Percentiles rank a stretch among this genome's conserved stretches.
Conservation (phyloP, 1,140 invertebrate genomes). For the Pseudomyrmex flavicornis region DNA sequence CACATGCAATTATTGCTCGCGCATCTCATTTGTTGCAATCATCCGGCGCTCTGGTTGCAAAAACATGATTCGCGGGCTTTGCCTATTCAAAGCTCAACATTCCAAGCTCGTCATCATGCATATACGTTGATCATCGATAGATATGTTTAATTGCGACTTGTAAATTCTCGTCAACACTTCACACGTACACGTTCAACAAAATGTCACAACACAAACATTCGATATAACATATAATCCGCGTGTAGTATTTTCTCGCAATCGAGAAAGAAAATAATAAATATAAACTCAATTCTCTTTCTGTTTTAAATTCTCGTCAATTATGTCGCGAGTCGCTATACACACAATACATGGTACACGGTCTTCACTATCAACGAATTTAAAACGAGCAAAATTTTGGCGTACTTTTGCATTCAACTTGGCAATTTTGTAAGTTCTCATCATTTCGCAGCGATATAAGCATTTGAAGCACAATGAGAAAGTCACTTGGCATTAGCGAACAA, state of each 20-base stretch:
- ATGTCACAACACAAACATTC: background rate
- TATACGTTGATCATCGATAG: constrained; percentile 8
- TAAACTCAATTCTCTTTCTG: background rate
- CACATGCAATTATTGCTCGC: constrained; percentile 25
- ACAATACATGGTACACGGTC: too few relatives aligned
- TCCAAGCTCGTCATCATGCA: background rate
- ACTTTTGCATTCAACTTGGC: background rate
- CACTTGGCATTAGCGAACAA: background rate
- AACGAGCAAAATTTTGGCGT: too few relatives aligned
- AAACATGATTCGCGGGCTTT: background rate
- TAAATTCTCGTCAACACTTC: constrained; percentile 11
- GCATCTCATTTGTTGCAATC: constrained; percentile 1
- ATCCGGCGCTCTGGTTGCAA: background rate
- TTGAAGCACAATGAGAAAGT: background rate
- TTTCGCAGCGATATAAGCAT: background rate
- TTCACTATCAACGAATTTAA: background rate
- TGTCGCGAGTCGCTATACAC: background rate
- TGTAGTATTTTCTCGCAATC: constrained; percentile 13
- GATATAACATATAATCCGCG: too few relatives aligned
- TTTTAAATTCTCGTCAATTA: background rate
- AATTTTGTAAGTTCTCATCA: background rate
- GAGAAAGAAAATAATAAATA: background rate
- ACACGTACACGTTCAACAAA: constrained; percentile 4
- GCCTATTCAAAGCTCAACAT: background rate
- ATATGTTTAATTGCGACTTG: background rate